Percentiles rank a stretch among this genome's conserved stretches.
Evolutionary conservation across 2,797 vertebrate genomes (phyloP).

Genomic region (Luscinia megarhynchos): DNA sequence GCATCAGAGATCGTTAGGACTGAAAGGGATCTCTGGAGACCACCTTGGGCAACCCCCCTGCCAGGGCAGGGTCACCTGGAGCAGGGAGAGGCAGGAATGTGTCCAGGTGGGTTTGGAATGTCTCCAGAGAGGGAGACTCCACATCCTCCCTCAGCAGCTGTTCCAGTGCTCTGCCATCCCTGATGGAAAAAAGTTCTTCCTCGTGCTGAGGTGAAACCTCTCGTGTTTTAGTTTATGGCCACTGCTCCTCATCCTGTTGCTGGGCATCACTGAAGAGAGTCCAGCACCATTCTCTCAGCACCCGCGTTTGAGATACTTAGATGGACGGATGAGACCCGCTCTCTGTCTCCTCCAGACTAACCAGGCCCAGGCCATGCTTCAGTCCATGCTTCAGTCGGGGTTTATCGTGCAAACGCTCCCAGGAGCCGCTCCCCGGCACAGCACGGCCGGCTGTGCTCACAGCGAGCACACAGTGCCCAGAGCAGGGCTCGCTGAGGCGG

Average conservation of each 20-base stretch:
- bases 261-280: too few species aligned
- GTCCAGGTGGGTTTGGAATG: not conserved
- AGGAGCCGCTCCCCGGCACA: too few species aligned
- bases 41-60: not conserved
- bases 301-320: rapidly evolving
- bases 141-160: rapidly evolving
- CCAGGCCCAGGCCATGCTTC: not conserved
- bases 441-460: rapidly evolving
- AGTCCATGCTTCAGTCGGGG: rapidly evolving
- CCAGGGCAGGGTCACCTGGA: not conserved
- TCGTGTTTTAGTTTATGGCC: not conserved
- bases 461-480: not conserved
- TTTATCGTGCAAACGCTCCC: rapidly evolving
- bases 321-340: rapidly evolving
- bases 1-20: not conserved
- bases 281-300: too few species aligned
- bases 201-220: not conserved
- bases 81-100: not conserved
- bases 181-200: not conserved
- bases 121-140: not conserved
- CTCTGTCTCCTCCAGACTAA: not conserved
- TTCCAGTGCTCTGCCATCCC: not conserved
- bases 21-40: not conserved
- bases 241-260: rapidly evolving
- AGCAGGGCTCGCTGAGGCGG: not conserved